A percentile compares a stretch with the other conserved stretches of the same genome.
phyloP scores from a whole-genome alignment of 2,113 vertebrate genomes.

The Marcusenius ussheri region DNA sequence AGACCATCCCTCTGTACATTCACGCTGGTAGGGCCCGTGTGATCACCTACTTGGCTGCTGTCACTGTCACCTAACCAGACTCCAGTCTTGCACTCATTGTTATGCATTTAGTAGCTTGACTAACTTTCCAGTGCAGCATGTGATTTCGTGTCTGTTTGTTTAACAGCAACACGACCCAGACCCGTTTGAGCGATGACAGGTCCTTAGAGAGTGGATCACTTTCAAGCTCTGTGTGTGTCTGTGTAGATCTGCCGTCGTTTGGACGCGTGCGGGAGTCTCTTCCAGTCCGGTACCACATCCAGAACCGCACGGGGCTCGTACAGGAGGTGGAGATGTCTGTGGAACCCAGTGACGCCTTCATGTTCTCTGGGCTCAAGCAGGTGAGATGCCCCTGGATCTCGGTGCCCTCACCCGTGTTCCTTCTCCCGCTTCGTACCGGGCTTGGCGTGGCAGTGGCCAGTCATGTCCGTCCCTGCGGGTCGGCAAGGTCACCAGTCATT shows the following conservation, averaged over 20 bases:
- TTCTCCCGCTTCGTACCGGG: neutral
- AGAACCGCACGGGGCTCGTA: conserved; percentile 82
- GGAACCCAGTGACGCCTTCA: conserved; percentile 95
- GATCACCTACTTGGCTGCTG: neutral
- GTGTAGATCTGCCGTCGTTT: conserved; percentile 83
- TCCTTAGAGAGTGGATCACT: neutral
- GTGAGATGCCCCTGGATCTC: conserved; percentile 47
- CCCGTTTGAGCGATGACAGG: neutral
- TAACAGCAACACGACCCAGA: neutral
- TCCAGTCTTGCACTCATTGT: neutral
- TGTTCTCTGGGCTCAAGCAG: conserved; percentile 99
- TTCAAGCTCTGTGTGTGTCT: neutral
- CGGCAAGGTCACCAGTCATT: neutral
- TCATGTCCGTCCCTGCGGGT: neutral
- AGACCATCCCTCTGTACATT: conserved; percentile 84
- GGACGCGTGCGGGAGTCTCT: conserved; percentile 89
- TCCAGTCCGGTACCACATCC: conserved; percentile 82
- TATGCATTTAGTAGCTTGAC: neutral
- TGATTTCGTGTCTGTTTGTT: neutral
- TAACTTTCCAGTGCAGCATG: neutral
- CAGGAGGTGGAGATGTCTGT: conserved; percentile 92
- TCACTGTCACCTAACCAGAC: neutral
- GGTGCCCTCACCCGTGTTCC: neutral
- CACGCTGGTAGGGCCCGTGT: conserved; percentile 71
- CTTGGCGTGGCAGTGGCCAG: neutral